Evolutionary conservation across 2,797 vertebrate species (phyloP).

Genomic region (Labeo calbasu): DNA sequence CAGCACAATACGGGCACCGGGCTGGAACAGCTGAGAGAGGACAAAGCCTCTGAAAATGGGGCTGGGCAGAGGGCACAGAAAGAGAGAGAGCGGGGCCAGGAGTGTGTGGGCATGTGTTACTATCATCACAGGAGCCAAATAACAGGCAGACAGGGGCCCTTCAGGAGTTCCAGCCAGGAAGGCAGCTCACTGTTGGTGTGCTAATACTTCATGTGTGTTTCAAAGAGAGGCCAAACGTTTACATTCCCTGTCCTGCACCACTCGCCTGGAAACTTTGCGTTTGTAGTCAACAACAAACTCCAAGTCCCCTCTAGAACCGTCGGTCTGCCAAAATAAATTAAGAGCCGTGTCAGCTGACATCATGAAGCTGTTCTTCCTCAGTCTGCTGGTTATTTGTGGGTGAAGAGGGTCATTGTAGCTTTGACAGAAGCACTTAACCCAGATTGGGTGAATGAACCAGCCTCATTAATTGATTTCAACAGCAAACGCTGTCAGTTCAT

Average conservation of each 20-base stretch:
- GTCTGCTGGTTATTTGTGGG: slow-evolving; percentile 37
- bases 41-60: slow-evolving; percentile 78
- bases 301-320: slow-evolving; percentile 66
- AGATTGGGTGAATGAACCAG: slow-evolving; percentile 63
- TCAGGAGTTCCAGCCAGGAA: slow-evolving; percentile 55
- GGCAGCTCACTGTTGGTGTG: slow-evolving; percentile 50
- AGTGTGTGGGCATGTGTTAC: slow-evolving; percentile 51
- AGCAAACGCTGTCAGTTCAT: slow-evolving; percentile 51
- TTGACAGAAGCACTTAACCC: slow-evolving; percentile 61
- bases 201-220: slow-evolving; percentile 43
- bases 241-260: slow-evolving; percentile 68
- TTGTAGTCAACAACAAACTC: slow-evolving; percentile 64
- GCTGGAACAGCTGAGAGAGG: slow-evolving; percentile 82
- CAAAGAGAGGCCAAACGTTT: slow-evolving; percentile 70
- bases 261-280: slow-evolving; percentile 57
- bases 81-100: slow-evolving; percentile 15
- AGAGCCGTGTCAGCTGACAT: slow-evolving; percentile 62
- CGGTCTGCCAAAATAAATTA: slow-evolving; percentile 66
- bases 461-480: slow-evolving; percentile 59
- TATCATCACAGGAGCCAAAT: slow-evolving; percentile 51
- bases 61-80: slow-evolving; percentile 66
- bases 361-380: slow-evolving; percentile 48
- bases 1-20: slow-evolving; percentile 83
- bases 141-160: slow-evolving; percentile 57
- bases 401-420: slow-evolving; percentile 60